phyloP scores from a whole-genome alignment of 1,140 invertebrate genomes.

The Idris sp. region DNA sequence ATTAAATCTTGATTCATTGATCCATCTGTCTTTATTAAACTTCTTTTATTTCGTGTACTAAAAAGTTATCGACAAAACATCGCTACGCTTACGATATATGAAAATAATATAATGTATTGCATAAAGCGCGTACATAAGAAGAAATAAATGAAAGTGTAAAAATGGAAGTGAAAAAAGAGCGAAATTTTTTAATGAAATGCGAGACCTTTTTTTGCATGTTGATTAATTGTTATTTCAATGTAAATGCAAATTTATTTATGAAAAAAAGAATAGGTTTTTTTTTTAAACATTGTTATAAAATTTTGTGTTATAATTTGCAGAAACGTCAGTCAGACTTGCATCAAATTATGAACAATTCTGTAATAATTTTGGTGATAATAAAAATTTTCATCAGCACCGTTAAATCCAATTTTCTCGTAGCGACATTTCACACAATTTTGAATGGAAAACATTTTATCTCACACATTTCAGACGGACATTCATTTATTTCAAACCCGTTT shows the following conservation, averaged over 20 bases:
- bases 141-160: background rate
- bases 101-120: background rate
- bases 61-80: slow-evolving; percentile 26
- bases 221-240: too few species aligned
- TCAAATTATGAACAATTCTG: slow-evolving; percentile 11
- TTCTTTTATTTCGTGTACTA: slow-evolving; percentile 35
- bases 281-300: too few species aligned
- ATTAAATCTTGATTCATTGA: slow-evolving; percentile 42
- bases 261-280: too few species aligned
- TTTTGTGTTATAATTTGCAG: background rate
- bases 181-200: too few species aligned
- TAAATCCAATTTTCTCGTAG: slow-evolving; percentile 23
- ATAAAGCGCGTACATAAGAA: background rate
- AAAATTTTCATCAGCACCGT: slow-evolving; percentile 13
- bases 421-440: slow-evolving; percentile 24
- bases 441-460: slow-evolving; percentile 39
- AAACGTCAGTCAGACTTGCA: background rate
- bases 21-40: slow-evolving; percentile 34
- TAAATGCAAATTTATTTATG: too few species aligned
- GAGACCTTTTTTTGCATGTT: too few species aligned
- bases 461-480: slow-evolving; percentile 8
- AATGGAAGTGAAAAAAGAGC: too few species aligned
- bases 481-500: slow-evolving; percentile 38
- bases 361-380: slow-evolving; percentile 3
- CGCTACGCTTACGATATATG: background rate